Conservation (phyloP, 2,797 vertebrate genomes). For the Uromys caudimaculatus region DNA sequence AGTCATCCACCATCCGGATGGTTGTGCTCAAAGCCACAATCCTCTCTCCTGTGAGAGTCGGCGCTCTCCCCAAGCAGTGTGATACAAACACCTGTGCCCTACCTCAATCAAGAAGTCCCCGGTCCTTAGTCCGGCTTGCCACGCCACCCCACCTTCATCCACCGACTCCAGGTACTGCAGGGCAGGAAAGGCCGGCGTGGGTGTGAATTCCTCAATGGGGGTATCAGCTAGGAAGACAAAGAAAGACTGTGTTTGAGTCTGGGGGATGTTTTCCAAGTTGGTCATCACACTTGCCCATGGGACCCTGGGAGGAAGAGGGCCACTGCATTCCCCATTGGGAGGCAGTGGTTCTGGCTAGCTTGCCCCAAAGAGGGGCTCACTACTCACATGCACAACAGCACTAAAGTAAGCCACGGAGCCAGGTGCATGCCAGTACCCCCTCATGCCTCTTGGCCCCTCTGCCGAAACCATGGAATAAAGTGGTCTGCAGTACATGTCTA, state of each 20-base stretch:
- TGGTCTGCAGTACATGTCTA: neutral
- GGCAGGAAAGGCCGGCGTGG: slow-evolving; percentile 97
- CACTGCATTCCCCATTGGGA: neutral
- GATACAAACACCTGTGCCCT: slow-evolving; percentile 64
- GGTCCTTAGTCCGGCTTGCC: slow-evolving; percentile 97
- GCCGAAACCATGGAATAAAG: neutral
- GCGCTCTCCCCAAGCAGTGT: slow-evolving; percentile 54
- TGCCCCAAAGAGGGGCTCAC: neutral
- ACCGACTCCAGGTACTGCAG: slow-evolving; percentile 99
- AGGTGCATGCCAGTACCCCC: neutral
- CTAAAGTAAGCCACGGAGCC: rapidly evolving
- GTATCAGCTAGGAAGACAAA: slow-evolving; percentile 93
- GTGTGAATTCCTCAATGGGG: slow-evolving; percentile 98
- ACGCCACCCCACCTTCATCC: slow-evolving; percentile 98
- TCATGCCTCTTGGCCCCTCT: neutral
- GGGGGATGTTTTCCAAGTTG: neutral
- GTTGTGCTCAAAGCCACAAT: rapidly evolving
- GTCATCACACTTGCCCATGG: neutral
- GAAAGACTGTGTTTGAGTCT: slow-evolving; percentile 53
- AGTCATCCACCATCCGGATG: rapidly evolving
- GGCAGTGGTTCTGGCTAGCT: neutral
- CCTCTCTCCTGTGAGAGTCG: neutral
- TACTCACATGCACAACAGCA: rapidly evolving
- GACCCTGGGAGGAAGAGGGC: neutral
- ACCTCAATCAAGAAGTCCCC: slow-evolving; percentile 99